A percentile compares a stretch with the other conserved stretches of the same genome.
phyloP scores from a whole-genome alignment of 30 jellyfish, hydroid and myxozoan genomes.

The Aurelia coerulea region DNA sequence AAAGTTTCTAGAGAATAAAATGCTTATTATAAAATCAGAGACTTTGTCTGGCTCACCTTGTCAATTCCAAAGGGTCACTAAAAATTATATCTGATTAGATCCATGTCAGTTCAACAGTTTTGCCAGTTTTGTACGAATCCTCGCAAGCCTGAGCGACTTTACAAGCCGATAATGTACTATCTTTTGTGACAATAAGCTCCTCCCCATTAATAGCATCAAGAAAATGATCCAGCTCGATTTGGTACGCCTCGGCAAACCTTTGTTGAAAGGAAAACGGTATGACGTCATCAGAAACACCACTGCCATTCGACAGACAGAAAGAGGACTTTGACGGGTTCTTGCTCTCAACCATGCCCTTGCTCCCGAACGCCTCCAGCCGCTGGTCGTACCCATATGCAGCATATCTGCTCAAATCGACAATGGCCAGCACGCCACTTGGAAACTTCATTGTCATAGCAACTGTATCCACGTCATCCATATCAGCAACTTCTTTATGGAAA shows the following conservation, averaged over 20 bases:
- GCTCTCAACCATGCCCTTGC: slow-evolving; percentile 93
- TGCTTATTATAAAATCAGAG: no score
- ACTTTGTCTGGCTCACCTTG: no score
- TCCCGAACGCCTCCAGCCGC: slow-evolving; percentile 93
- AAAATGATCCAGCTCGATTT: slow-evolving; percentile 82
- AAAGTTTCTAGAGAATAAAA: no score
- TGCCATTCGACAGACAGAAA: slow-evolving; percentile 60
- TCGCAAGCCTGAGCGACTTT: slow-evolving; percentile 93
- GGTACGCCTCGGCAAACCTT: slow-evolving; percentile 81
- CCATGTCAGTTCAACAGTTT: slow-evolving; percentile 56
- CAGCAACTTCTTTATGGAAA: slow-evolving; percentile 53
- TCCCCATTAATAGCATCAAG: slow-evolving; percentile 79
- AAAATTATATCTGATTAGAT: no score
- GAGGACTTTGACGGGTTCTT: slow-evolving; percentile 64
- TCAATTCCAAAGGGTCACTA: no score
- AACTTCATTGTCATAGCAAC: slow-evolving; percentile 88
- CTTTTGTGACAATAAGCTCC: slow-evolving; percentile 39
- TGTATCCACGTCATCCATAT: slow-evolving; percentile 89
- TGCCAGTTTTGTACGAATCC: slow-evolving; percentile 88
- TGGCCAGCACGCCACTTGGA: slow-evolving; percentile 87
- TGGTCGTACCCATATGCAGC: slow-evolving; percentile 99
- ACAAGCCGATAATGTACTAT: slow-evolving; percentile 68
- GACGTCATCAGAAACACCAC: slow-evolving; percentile 63
- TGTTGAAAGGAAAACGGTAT: slow-evolving; percentile 74
- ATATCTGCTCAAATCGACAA: slow-evolving; percentile 80